Evolutionary conservation across 1,140 invertebrate species (phyloP).

Genomic region (Pseudomyrmex sp.): DNA sequence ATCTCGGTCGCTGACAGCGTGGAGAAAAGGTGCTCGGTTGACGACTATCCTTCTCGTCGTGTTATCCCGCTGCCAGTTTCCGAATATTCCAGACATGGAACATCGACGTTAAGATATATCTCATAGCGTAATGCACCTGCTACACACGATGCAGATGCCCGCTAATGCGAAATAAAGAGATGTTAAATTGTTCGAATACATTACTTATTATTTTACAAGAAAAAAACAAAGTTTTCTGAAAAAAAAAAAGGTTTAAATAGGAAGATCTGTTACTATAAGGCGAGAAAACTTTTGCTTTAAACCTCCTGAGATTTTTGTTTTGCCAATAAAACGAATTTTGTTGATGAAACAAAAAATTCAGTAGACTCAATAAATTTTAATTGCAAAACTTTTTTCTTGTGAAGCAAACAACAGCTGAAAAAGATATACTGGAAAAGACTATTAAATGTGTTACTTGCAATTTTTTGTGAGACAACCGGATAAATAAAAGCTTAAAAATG

Average conservation of each 20-base stretch:
- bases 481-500: background rate
- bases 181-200: background rate
- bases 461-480: background rate
- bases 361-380: no score
- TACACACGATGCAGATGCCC: background rate
- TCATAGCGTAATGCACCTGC: background rate
- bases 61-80: background rate
- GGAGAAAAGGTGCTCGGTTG: slow-evolving; percentile 3
- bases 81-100: background rate
- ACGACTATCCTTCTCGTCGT: background rate
- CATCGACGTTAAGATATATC: background rate
- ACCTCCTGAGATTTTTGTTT: no score
- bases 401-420: background rate
- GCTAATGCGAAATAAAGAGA: background rate
- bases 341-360: no score
- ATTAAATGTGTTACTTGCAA: background rate
- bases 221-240: background rate
- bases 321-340: no score
- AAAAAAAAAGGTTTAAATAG: no score
- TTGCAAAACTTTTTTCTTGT: no score
- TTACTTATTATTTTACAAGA: background rate
- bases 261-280: no score
- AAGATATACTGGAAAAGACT: background rate
- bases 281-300: no score
- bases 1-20: background rate